Conservation (phyloP, 2,888 invertebrate species). For the Creontiades dilutus region DNA sequence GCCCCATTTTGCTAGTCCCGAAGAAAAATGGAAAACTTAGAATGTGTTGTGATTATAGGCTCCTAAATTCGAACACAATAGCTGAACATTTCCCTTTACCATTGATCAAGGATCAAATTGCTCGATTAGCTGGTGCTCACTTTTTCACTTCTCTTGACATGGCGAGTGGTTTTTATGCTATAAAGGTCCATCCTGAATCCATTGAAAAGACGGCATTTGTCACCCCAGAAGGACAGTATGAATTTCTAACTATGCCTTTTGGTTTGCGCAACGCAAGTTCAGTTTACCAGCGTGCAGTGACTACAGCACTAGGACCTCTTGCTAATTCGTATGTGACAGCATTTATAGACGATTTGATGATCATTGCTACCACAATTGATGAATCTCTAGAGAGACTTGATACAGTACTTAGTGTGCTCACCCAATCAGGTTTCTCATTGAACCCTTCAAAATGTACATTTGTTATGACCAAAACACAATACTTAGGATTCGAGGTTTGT, state of each 20-base stretch:
- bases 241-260: not conserved
- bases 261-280: not conserved
- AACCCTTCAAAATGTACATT: no score
- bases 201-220: not conserved
- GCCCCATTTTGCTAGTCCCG: slow-evolving; percentile 41
- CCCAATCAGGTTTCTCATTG: slow-evolving; percentile 64
- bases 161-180: not conserved
- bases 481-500: slow-evolving; percentile 57
- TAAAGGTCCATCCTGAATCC: not conserved
- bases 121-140: slow-evolving; percentile 1
- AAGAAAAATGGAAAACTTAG: slow-evolving; percentile 40
- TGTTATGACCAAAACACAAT: slow-evolving; percentile 15
- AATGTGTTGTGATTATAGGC: not conserved
- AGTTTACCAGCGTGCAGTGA: slow-evolving; percentile 76
- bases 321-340: slow-evolving; percentile 73
- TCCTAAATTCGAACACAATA: slow-evolving; percentile 13
- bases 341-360: slow-evolving; percentile 74
- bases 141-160: not conserved
- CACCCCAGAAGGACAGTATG: not conserved
- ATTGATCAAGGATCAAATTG: slow-evolving; percentile 46
- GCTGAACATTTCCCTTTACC: slow-evolving; percentile 39
- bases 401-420: slow-evolving; percentile 75
- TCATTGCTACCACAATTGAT: slow-evolving; percentile 73
- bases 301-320: slow-evolving; percentile 76
- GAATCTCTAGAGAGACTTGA: slow-evolving; percentile 76